These are phyloP conservation scores for Drosophila melanosoma DNA, from an alignment of 2,888 invertebrate genomes.

Conservation along the genomic window DNA sequence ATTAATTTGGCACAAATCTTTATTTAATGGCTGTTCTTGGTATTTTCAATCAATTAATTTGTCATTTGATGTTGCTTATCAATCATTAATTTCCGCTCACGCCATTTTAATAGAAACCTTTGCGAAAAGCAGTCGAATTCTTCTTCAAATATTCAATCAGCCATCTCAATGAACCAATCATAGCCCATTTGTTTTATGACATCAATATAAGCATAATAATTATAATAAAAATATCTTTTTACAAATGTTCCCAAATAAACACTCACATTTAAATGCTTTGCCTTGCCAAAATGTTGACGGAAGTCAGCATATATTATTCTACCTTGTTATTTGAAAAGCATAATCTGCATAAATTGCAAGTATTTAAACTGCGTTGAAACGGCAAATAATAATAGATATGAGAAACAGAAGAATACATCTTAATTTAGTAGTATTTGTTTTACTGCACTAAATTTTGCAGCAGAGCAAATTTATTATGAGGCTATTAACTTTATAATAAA, in stretches of 20 bases:
- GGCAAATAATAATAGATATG: not conserved
- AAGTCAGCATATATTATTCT: not conserved
- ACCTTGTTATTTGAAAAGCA: not conserved
- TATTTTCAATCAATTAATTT: constrained; percentile 69
- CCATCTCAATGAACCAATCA: constrained; percentile 49
- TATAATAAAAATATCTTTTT: constrained; percentile 6
- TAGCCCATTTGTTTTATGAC: constrained; percentile 47
- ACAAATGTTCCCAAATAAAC: constrained; percentile 33
- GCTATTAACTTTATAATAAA: constrained; percentile 21
- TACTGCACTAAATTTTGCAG: not conserved
- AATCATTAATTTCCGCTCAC: constrained; percentile 54
- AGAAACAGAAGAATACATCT: not conserved
- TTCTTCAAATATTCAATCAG: constrained; percentile 34
- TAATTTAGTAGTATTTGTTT: not conserved
- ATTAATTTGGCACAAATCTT: constrained; percentile 36
- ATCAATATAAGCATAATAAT: constrained; percentile 4
- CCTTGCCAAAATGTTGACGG: not conserved
- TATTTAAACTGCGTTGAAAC: not conserved
- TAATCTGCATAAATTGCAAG: not conserved
- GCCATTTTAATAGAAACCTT: constrained; percentile 11
- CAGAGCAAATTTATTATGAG: not conserved
- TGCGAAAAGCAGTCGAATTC: not conserved
- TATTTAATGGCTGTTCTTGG: constrained; percentile 36
- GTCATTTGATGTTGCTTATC: constrained; percentile 66
- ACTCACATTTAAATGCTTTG: constrained; percentile 27